These are phyloP conservation scores for Agrotis segetum DNA, from an alignment of 2,888 invertebrate genomes.

Conservation along the genomic window DNA sequence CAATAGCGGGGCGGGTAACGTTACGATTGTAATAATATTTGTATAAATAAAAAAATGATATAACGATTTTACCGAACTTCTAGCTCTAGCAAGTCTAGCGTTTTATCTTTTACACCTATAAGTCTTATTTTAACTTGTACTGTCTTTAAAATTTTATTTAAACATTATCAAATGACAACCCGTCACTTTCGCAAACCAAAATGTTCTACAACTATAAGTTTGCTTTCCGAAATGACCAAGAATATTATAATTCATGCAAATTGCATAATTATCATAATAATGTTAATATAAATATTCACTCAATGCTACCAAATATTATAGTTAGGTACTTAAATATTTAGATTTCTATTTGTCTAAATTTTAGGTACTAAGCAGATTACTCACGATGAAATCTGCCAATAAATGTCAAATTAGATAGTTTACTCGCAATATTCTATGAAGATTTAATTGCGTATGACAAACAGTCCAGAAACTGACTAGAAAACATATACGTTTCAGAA, in stretches of 20 bases:
- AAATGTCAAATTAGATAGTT: not conserved
- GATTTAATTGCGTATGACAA: not conserved
- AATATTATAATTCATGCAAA: not conserved
- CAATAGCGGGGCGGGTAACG: constrained; percentile 38
- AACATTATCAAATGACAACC: too few relatives aligned
- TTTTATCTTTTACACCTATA: constrained; percentile 8
- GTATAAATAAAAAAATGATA: not conserved
- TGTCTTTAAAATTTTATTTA: constrained; percentile 16
- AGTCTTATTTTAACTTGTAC: constrained; percentile 50
- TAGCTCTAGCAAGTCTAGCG: constrained; percentile 16
- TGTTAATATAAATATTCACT: too few relatives aligned
- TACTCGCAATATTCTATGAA: not conserved
- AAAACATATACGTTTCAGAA: not conserved
- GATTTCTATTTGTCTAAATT: not conserved
- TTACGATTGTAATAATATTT: constrained; percentile 2
- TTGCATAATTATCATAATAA: too few relatives aligned
- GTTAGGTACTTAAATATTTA: not conserved
- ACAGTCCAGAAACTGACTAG: not conserved
- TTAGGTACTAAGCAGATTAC: not conserved
- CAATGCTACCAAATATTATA: too few relatives aligned
- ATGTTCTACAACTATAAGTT: not conserved
- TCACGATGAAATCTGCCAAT: not conserved
- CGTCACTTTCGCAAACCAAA: not conserved
- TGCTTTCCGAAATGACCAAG: not conserved
- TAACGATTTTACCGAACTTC: not conserved